Conservation (phyloP, 2,113 vertebrate species). For the Stigmatopora nigra region DNA sequence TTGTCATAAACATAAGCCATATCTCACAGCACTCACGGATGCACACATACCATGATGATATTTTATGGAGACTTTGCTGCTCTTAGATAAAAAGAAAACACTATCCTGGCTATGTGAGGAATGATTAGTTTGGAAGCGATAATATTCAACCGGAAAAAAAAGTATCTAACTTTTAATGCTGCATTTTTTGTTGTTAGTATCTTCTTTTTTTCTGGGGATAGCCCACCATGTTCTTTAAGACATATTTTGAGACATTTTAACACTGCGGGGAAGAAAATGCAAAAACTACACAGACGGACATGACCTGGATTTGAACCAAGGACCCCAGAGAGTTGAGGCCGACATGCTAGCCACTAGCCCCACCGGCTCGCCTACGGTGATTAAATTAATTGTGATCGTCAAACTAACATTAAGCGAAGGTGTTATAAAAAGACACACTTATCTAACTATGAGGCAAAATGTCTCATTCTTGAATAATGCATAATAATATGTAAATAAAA, state of each 20-base stretch:
- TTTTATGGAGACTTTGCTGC: slow-evolving; percentile 42
- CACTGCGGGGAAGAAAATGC: too few species aligned
- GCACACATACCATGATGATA: slow-evolving; percentile 25
- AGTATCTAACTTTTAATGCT: not conserved
- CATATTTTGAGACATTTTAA: too few species aligned
- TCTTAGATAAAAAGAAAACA: slow-evolving; percentile 40
- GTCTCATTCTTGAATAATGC: not conserved
- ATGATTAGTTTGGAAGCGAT: slow-evolving; percentile 48
- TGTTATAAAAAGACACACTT: too few species aligned
- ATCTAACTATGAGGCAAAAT: not conserved
- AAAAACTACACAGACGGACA: too few species aligned
- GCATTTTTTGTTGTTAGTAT: not conserved
- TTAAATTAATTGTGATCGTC: too few species aligned
- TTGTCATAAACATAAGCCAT: not conserved
- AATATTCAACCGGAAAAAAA: slow-evolving; percentile 11
- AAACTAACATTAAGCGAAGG: too few species aligned
- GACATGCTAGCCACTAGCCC: too few species aligned
- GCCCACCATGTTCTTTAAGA: not conserved
- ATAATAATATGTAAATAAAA: not conserved
- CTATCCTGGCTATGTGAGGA: slow-evolving; percentile 41
- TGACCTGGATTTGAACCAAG: too few species aligned
- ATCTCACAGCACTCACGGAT: slow-evolving; percentile 2
- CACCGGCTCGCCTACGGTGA: too few species aligned
- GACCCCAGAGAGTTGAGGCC: too few species aligned
- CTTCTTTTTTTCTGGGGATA: not conserved